A percentile compares a stretch with the other conserved stretches of the same genome.
phyloP scores from a whole-genome alignment of 2,888 invertebrate species.

The Perdita meconis region DNA sequence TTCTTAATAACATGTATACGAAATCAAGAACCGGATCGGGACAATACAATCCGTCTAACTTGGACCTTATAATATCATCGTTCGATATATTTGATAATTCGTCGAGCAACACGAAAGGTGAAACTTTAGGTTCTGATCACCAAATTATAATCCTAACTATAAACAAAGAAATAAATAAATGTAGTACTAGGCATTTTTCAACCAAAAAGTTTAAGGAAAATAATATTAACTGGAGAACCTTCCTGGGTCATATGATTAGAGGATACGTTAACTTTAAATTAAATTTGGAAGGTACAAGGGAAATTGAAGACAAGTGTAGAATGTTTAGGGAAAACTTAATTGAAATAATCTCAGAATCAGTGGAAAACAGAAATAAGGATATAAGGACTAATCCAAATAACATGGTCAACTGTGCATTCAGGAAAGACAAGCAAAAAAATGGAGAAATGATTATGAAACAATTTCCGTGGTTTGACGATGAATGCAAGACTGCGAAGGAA shows the following conservation, averaged over 20 bases:
- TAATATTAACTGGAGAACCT: not conserved
- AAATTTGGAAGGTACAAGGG: too few species aligned
- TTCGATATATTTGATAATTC: not conserved
- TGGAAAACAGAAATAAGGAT: too few species aligned
- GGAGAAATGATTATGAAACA: not conserved
- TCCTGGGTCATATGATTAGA: not conserved
- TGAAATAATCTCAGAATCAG: too few species aligned
- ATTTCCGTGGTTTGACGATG: not conserved
- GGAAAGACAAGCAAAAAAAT: not conserved
- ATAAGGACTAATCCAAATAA: too few species aligned
- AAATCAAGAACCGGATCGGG: not conserved
- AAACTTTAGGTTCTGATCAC: not conserved
- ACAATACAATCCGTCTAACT: not conserved
- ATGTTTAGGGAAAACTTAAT: too few species aligned
- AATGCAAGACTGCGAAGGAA: not conserved
- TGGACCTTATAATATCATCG: not conserved
- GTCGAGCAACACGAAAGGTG: not conserved
- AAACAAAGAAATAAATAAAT: not conserved
- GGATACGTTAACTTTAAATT: not conserved
- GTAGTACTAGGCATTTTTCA: not conserved
- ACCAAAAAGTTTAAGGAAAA: not conserved
- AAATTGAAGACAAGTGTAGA: too few species aligned
- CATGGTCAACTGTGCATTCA: not conserved
- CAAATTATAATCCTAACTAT: not conserved
- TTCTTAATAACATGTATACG: not conserved